Evolutionary conservation across 2,113 vertebrate genomes (phyloP).

Genomic region (Phyllostomus hastatus): DNA sequence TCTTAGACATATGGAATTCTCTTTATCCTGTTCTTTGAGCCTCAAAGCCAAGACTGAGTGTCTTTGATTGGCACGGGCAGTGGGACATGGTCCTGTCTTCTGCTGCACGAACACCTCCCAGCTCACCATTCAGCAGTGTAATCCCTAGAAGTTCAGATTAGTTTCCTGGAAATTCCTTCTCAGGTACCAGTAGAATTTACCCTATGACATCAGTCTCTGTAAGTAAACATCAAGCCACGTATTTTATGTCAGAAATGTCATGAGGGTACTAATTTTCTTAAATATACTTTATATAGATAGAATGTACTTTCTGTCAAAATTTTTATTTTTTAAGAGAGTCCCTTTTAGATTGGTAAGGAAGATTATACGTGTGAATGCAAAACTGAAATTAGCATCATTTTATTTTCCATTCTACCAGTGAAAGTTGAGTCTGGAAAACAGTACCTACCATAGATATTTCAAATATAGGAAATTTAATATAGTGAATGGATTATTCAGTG

Average conservation of each 20-base stretch:
- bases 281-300: neutral
- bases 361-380: slow-evolving; percentile 23
- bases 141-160: slow-evolving; percentile 42
- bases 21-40: slow-evolving; percentile 37
- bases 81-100: neutral
- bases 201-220: slow-evolving; percentile 42
- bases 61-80: slow-evolving; percentile 38
- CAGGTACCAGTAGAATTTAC: neutral
- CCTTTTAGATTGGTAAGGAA: slow-evolving; percentile 29
- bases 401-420: slow-evolving; percentile 41
- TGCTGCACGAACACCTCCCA: neutral
- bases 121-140: slow-evolving; percentile 58
- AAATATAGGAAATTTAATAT: neutral
- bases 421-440: slow-evolving; percentile 11
- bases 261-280: slow-evolving; percentile 2
- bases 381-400: slow-evolving; percentile 9
- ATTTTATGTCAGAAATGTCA: slow-evolving; percentile 44
- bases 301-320: slow-evolving; percentile 31
- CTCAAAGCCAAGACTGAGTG: slow-evolving; percentile 6
- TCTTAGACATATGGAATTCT: slow-evolving; percentile 43
- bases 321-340: slow-evolving; percentile 23
- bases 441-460: slow-evolving; percentile 27
- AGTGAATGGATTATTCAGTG: neutral
- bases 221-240: slow-evolving; percentile 49
- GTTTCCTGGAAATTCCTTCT: slow-evolving; percentile 57